phyloP scores from a whole-genome alignment of 2,888 invertebrate genomes.

The Oscheius myriophilus region DNA sequence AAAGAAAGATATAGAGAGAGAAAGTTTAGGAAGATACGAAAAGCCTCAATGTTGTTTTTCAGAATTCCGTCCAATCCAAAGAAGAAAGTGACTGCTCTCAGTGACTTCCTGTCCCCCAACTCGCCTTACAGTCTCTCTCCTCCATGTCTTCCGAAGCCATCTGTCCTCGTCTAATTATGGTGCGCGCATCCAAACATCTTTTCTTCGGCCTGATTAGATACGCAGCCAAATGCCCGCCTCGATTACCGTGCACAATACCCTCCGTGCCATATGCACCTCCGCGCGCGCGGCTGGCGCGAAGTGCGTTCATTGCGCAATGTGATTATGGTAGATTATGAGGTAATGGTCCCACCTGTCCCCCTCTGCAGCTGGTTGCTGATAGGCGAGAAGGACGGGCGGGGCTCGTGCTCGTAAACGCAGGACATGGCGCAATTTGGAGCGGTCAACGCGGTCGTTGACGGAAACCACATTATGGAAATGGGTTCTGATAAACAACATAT shows the following conservation, averaged over 20 bases:
- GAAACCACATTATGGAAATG: too few relatives aligned
- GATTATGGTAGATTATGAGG: slow-evolving; percentile 22
- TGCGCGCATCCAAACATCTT: slow-evolving; percentile 25
- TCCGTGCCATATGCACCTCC: slow-evolving; percentile 15
- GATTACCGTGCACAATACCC: slow-evolving; percentile 24
- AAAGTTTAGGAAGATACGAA: too few relatives aligned
- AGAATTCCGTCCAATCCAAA: too few relatives aligned
- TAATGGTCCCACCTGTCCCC: slow-evolving; percentile 27
- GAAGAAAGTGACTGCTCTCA: too few relatives aligned
- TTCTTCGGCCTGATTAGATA: slow-evolving; percentile 22
- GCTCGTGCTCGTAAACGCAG: too few relatives aligned
- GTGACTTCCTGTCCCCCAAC: neutral
- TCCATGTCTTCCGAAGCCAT: slow-evolving; percentile 3
- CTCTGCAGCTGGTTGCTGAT: slow-evolving; percentile 10
- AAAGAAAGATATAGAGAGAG: too few relatives aligned
- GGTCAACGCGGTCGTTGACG: too few relatives aligned
- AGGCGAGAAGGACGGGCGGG: too few relatives aligned
- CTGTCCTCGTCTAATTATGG: slow-evolving; percentile 24
- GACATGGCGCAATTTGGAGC: too few relatives aligned
- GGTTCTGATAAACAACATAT: too few relatives aligned
- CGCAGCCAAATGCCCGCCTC: slow-evolving; percentile 15
- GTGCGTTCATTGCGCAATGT: slow-evolving; percentile 9
- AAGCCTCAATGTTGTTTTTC: too few relatives aligned
- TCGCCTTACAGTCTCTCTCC: too few relatives aligned
- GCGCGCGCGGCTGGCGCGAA: slow-evolving; percentile 1